A percentile compares a stretch with the other conserved stretches of the same genome.
Evolutionary conservation across 2,797 vertebrate species (phyloP).

Genomic region (Cyclopterus lumpus): DNA sequence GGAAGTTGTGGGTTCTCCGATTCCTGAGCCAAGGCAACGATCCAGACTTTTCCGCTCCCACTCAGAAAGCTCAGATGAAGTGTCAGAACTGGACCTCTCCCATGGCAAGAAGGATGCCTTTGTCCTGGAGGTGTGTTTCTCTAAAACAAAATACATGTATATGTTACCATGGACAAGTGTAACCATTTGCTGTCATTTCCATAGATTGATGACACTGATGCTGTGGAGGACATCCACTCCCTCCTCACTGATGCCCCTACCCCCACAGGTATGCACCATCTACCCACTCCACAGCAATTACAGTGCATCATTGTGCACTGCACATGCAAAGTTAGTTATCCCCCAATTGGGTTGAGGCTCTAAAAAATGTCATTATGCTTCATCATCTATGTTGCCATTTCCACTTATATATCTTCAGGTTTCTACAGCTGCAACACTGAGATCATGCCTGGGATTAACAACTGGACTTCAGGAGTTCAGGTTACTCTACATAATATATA

Average conservation of each 20-base stretch:
- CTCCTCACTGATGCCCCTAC: conserved; percentile 91
- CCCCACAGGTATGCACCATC: conserved; percentile 85
- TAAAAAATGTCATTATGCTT: not conserved
- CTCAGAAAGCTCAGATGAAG: conserved; percentile 98
- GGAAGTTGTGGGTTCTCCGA: conserved; percentile 94
- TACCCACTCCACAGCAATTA: not conserved
- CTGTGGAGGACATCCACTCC: conserved; percentile 96
- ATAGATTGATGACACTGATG: conserved; percentile 97
- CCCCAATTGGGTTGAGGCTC: not conserved
- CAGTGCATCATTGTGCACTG: not conserved
- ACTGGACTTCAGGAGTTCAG: conserved; percentile 97
- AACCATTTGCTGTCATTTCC: conserved; percentile 26
- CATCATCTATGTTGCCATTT: not conserved
- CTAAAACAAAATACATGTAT: not conserved
- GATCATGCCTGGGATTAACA: conserved; percentile 97
- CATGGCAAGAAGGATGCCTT: conserved; percentile 99
- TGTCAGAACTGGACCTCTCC: conserved; percentile 95
- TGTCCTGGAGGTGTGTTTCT: conserved; percentile 89
- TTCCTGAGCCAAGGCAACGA: conserved; percentile 94
- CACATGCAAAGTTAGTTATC: not conserved
- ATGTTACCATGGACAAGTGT: not conserved
- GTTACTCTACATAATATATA: conserved; percentile 68
- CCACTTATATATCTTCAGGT: conserved; percentile 77
- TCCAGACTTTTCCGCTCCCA: conserved; percentile 94
- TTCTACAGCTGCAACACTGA: conserved; percentile 99